Evolutionary conservation across 2,113 vertebrate genomes (phyloP), one percentile per base, ranked within the genome.

Genomic region (Cryptotis parvus): DNA sequence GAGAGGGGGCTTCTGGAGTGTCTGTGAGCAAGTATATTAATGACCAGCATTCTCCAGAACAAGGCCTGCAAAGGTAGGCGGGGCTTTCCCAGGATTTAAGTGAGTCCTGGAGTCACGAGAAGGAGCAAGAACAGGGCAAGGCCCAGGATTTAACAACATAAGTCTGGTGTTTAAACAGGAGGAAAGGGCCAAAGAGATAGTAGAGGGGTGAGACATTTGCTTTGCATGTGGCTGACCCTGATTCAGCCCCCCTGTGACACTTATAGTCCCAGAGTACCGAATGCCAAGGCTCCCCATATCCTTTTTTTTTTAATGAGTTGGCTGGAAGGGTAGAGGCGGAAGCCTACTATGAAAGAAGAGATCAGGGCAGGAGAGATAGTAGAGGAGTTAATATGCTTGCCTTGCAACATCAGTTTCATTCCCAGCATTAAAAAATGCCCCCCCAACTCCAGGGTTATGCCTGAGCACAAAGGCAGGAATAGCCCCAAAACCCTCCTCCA

Each of bases 291-390:
- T 88, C 43, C 31, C 11, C 22, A 86, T 77, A 87, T 73, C 16
- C 43, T 43, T 35, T 18, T 86, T 65, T 73, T 14, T 41, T 73
- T 41, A 26, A 77, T 29, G 75, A 69, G 33, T 26, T 80, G 39
- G 69, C 49, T 77, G 83, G 52, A 69, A 81, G 86, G 41, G n/a
- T 39, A 20, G 89, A 93, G 16, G 12, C 68, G 80, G 63, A 55
- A 74, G 65, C 24, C 37, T 52, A 3, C 83, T 66, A 78, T 74
- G 45, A 74, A 86, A 74, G 43, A 5, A 80, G 45, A 84, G 87
- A 69, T n/a, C 43, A 80, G 22, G 4, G 6, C 55, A 22, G 55
- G 55, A 58, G 55, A 22, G 55, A 58, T 58, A 58, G 55, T 24
- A 58, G 6, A 24, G 20, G 18, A 6, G 55, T 58, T 49, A 58